phyloP scores from a whole-genome alignment of 2,888 invertebrate species.

The Callyntrura guangdongensis region DNA sequence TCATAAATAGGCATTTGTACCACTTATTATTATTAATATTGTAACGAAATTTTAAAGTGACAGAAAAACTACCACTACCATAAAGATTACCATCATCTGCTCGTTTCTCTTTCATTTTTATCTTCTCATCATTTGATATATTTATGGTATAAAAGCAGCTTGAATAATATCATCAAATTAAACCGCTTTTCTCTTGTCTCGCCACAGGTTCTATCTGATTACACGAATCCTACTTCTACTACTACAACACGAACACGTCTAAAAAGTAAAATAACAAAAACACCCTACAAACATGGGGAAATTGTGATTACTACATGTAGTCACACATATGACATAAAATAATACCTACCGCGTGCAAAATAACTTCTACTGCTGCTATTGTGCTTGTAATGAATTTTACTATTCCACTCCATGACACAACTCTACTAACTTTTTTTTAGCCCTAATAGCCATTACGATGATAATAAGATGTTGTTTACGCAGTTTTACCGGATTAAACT shows the following conservation, averaged over 20 bases:
- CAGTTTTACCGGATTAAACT: conserved; percentile 21
- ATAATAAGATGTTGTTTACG: neutral
- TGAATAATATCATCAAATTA: conserved; percentile 24
- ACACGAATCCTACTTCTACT: neutral
- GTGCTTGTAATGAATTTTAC: neutral
- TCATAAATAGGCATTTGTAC: neutral
- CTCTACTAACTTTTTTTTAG: neutral
- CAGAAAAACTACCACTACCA: neutral
- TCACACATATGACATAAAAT: no score
- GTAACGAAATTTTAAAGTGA: neutral
- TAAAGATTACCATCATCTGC: neutral
- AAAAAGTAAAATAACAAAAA: neutral
- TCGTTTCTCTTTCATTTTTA: neutral
- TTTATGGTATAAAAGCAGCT: conserved; percentile 15
- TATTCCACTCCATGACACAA: no score
- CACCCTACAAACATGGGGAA: neutral
- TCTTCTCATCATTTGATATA: neutral
- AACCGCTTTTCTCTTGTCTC: conserved; percentile 1
- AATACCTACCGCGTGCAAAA: neutral
- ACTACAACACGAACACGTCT: neutral
- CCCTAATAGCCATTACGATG: neutral
- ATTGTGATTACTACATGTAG: no score
- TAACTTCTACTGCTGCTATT: neutral
- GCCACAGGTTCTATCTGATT: neutral
- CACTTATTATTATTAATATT: neutral